Base-by-base conservation (phyloP, 2,113 vertebrate species). In the Emydocephalus ijimae region DNA sequence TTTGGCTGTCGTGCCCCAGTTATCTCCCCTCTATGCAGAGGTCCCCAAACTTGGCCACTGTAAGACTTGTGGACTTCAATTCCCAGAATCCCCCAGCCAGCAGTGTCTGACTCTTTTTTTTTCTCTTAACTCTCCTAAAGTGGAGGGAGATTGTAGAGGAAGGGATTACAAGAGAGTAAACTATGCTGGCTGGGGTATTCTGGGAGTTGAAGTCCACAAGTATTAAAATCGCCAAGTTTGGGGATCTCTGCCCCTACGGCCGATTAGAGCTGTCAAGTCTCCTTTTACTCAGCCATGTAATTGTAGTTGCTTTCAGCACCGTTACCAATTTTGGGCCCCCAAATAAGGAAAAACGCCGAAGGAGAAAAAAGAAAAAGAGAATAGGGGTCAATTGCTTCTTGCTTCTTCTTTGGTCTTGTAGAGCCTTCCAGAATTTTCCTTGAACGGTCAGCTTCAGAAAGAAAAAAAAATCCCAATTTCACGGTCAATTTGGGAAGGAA, bases 401-500 rank as follows among this genome's bases (percentile, higher is more conserved):
- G 34, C 69, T 39, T 6, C 69, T 39, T 29, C 29, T 64, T 29
- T 9, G 57, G 69, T 21, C 43, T 24, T 48, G 39, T 24, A 89
- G 88, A 92, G 64, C 18, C 92, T 93, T 48, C 94, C 55, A 85
- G 2, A 87, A 56, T 94, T 93, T 8, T 48, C 20, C 94, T 94
- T 91, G 15, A 18, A 69, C 81, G 3, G 45, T 34, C 64, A 5
- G 5, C 64, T 69, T 69, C 29, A 34, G 64, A 8, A 34, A 39
- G 20, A 48, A 48, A 8, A 48, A 48, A 8, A 48, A 48, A 48
- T 8, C 69, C 69, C 15, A 18, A 81, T 81, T 81, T n/a, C 15
- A 1, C 5, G 5, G n/a, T 34, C 34, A 81, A 81, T 34, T 81
- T 18, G 15, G 69, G 14, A 34, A 34, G 2, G 6, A 34, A 81